phyloP scores from a whole-genome alignment of 2,797 vertebrate species.

The Enteromius anoplus region DNA sequence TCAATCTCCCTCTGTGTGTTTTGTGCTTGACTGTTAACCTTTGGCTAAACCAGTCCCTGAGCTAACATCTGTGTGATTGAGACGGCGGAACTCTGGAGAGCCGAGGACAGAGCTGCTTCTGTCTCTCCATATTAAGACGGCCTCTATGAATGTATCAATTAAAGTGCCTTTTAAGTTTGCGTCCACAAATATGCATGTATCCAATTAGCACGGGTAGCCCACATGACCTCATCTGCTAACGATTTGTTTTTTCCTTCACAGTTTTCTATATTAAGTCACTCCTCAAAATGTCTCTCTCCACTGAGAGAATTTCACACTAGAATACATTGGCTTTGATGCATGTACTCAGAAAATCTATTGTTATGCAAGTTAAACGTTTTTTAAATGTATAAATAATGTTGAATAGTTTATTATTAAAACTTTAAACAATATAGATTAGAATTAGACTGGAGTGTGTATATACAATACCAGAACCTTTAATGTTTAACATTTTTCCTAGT shows the following conservation, averaged over 20 bases:
- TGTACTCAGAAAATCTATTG: background rate
- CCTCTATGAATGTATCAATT: constrained; percentile 75
- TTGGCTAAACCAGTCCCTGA: constrained; percentile 66
- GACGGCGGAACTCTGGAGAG: constrained; percentile 74
- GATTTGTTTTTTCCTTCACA: constrained; percentile 2
- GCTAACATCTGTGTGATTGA: constrained; percentile 73
- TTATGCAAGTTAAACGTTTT: background rate
- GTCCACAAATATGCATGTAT: constrained; percentile 70
- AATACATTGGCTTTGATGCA: background rate
- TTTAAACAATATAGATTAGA: background rate
- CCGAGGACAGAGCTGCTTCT: constrained; percentile 72
- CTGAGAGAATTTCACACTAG: background rate
- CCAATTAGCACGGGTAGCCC: constrained; percentile 64
- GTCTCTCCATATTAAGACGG: constrained; percentile 72
- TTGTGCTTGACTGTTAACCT: constrained; percentile 40
- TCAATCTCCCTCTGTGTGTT: constrained; percentile 29
- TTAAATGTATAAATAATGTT: background rate
- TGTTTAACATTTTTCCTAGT: background rate
- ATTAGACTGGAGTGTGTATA: background rate
- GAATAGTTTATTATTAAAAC: background rate
- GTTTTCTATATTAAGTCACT: constrained; percentile 21
- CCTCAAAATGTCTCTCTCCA: background rate
- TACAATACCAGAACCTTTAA: background rate
- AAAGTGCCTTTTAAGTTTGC: constrained; percentile 65
- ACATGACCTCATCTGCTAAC: constrained; percentile 60